Conservation (phyloP, 2,888 invertebrate genomes). For the Tetramorium bicarinatum region DNA sequence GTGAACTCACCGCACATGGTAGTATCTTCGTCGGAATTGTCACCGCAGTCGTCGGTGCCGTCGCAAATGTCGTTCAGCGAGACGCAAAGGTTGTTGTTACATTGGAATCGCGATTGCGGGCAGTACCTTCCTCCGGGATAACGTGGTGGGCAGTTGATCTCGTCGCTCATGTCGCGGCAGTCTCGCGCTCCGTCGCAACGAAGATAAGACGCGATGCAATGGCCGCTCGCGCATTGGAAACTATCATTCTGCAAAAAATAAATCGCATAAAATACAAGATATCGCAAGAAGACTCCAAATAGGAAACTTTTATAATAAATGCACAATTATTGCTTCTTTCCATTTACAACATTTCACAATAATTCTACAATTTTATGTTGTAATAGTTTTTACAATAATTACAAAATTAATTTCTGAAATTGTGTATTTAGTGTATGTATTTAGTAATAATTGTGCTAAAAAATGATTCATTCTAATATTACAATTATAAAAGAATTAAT, state of each 20-base stretch:
- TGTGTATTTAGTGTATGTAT: no score
- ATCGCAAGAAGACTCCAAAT: no score
- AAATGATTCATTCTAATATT: no score
- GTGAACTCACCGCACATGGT: constrained; percentile 88
- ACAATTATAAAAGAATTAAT: no score
- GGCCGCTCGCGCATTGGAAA: constrained; percentile 97
- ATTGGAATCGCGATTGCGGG: constrained; percentile 96
- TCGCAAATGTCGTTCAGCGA: constrained; percentile 96
- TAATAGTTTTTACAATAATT: no score
- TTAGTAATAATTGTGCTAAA: no score
- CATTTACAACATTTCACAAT: no score
- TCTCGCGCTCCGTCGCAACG: constrained; percentile 96
- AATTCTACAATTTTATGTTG: no score
- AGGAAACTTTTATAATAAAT: no score
- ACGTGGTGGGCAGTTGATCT: constrained; percentile 95
- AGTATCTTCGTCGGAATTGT: constrained; percentile 95
- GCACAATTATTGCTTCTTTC: no score
- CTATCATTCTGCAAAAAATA: constrained; percentile 87
- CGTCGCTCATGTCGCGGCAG: constrained; percentile 96
- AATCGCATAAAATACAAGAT: constrained; percentile 38
- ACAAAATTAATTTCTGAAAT: no score
- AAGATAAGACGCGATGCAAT: constrained; percentile 96
- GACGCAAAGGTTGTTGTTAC: constrained; percentile 96
- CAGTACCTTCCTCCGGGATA: constrained; percentile 96
- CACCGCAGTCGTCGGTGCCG: constrained; percentile 97